Conservation (phyloP, 2,888 invertebrate genomes). For the Eupithecia exiguata region DNA sequence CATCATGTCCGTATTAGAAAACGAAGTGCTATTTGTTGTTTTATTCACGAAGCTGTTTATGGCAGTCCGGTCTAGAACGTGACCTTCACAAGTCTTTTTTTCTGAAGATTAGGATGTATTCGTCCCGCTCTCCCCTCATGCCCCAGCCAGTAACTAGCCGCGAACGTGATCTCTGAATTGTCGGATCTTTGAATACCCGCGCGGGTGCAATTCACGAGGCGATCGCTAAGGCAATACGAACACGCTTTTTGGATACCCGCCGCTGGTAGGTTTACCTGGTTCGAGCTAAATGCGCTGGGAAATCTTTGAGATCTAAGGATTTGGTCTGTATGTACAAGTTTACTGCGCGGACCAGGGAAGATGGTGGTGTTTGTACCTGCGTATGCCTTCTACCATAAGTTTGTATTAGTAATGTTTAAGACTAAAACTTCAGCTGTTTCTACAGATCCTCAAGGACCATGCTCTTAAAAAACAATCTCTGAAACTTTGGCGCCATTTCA, state of each 20-base stretch:
- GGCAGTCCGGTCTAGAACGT: not conserved
- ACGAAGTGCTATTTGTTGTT: not conserved
- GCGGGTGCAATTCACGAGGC: conserved; percentile 77
- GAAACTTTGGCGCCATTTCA: too few relatives aligned
- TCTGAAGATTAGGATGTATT: not conserved
- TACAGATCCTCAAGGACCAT: too few relatives aligned
- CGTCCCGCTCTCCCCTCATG: conserved; percentile 35
- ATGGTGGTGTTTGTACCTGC: not conserved
- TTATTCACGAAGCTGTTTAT: not conserved
- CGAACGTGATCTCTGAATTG: conserved; percentile 77
- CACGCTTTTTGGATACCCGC: conserved; percentile 59
- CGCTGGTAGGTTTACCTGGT: conserved; percentile 55
- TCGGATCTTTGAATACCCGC: conserved; percentile 76
- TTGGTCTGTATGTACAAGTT: not conserved
- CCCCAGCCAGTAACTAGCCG: conserved; percentile 45
- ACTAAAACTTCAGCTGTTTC: not conserved
- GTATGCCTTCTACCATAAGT: not conserved
- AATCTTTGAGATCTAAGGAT: not conserved
- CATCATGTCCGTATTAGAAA: not conserved
- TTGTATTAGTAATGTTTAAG: not conserved
- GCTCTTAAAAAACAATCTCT: too few relatives aligned
- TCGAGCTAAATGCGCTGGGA: not conserved
- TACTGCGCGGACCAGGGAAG: not conserved
- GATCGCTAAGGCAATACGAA: conserved; percentile 71
- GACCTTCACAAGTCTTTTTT: not conserved